Percentiles rank a stretch among this genome's conserved stretches.
Conservation (phyloP, 1,140 invertebrate genomes). For the Armadillidium nasatum region DNA sequence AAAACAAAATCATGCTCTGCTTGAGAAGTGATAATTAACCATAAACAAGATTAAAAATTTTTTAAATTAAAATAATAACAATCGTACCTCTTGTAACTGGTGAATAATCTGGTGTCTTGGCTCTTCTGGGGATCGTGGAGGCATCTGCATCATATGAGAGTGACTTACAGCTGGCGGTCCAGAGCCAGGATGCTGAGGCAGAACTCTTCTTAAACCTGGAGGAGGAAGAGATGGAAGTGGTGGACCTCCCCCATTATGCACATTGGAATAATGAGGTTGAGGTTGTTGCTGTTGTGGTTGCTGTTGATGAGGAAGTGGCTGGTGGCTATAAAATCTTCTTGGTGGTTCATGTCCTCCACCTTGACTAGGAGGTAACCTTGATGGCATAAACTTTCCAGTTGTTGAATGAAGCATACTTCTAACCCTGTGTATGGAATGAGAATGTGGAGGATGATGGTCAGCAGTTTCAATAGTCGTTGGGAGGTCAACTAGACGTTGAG, state of each 20-base stretch:
- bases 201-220: conserved; percentile 27
- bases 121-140: conserved; percentile 42
- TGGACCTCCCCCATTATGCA: conserved; percentile 41
- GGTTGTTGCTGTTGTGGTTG: conserved; percentile 25
- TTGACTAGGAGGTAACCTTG: conserved; percentile 36
- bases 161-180: conserved; percentile 30
- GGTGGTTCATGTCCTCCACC: conserved; percentile 46
- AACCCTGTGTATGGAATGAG: conserved; percentile 46
- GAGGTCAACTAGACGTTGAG: conserved; percentile 85
- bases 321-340: conserved; percentile 48
- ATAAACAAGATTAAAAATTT: background rate
- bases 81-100: conserved; percentile 41
- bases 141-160: conserved; percentile 20
- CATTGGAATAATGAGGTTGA: conserved; percentile 43
- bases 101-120: conserved; percentile 43
- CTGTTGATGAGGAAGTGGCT: conserved; percentile 42
- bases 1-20: background rate
- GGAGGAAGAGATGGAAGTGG: conserved; percentile 36
- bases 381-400: conserved; percentile 41
- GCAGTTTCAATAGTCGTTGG: conserved; percentile 78
- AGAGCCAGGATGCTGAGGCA: conserved; percentile 31
- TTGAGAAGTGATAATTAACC: background rate
- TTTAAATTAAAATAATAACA: background rate
- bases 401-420: conserved; percentile 51
- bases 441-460: conserved; percentile 53